Conservation (phyloP, 1,140 invertebrate species). For the Magallana angulata region DNA sequence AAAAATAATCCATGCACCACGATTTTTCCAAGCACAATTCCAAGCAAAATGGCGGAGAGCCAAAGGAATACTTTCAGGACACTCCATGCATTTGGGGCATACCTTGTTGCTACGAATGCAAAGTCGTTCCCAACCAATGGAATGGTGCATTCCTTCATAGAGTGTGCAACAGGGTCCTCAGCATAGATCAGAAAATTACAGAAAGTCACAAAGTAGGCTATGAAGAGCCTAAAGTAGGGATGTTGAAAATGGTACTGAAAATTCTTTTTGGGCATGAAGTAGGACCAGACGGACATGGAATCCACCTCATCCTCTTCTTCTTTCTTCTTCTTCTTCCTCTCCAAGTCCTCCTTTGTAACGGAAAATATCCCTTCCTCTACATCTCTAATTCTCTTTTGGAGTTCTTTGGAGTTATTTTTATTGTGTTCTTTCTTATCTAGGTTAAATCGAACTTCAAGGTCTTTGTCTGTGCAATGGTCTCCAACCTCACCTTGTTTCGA, state of each 20-base stretch:
- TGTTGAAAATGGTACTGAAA: constrained; percentile 82
- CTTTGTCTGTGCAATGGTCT: not conserved
- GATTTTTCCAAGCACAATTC: constrained; percentile 81
- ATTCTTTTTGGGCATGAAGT: constrained; percentile 80
- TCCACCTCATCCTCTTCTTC: constrained; percentile 66
- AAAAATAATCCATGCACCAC: constrained; percentile 78
- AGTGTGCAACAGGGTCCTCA: constrained; percentile 83
- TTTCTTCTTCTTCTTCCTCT: not conserved
- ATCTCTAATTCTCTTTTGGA: not conserved
- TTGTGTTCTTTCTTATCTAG: not conserved
- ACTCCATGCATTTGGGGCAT: constrained; percentile 81
- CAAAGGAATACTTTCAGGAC: constrained; percentile 81
- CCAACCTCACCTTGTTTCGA: not conserved
- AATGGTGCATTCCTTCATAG: constrained; percentile 81
- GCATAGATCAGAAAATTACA: constrained; percentile 84
- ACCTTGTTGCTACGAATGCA: constrained; percentile 82
- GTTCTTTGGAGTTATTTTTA: not conserved
- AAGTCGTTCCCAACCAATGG: constrained; percentile 83
- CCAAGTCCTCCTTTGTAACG: not conserved
- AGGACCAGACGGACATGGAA: constrained; percentile 73
- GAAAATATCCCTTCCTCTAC: not conserved
- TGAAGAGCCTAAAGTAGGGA: constrained; percentile 81
- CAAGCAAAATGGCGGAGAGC: constrained; percentile 80
- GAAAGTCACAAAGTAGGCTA: constrained; percentile 82
- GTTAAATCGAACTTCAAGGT: not conserved